Percentiles rank a stretch among this genome's conserved stretches.
Conservation (phyloP, 2,113 vertebrate species). For the Microcebus jonahi region DNA sequence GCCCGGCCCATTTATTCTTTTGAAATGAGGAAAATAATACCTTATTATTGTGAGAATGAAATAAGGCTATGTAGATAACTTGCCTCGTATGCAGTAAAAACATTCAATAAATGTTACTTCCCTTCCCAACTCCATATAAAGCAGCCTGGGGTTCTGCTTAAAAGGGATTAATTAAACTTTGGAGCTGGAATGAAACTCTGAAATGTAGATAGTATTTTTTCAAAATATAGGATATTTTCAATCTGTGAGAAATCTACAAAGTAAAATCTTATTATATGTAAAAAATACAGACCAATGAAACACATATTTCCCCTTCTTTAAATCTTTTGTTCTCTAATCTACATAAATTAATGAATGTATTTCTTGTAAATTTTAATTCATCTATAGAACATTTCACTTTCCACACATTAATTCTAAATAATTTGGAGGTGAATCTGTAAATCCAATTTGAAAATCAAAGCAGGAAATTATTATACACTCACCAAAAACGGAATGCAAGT, state of each 20-base stretch:
- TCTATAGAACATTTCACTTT: neutral
- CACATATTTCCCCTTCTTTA: neutral
- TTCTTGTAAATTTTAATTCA: conserved; percentile 5
- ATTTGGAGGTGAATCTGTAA: neutral
- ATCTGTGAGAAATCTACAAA: neutral
- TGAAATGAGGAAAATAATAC: conserved; percentile 4
- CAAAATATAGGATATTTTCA: neutral
- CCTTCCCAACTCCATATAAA: neutral
- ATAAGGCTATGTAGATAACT: neutral
- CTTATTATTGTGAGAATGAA: neutral
- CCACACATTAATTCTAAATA: neutral
- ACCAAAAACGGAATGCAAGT: conserved; percentile 84
- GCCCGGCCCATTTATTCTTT: neutral
- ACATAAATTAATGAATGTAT: neutral
- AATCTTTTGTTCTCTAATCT: neutral
- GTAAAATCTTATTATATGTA: neutral
- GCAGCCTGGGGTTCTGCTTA: neutral
- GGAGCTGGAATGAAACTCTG: neutral
- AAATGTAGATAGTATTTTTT: neutral
- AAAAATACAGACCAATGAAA: neutral
- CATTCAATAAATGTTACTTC: neutral
- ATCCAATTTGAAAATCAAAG: neutral
- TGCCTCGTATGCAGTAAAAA: neutral
- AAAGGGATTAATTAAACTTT: neutral
- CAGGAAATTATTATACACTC: conserved; percentile 23